These are phyloP conservation scores for Lates japonicus DNA, from an alignment of 2,797 vertebrate genomes.

Conservation along the genomic window DNA sequence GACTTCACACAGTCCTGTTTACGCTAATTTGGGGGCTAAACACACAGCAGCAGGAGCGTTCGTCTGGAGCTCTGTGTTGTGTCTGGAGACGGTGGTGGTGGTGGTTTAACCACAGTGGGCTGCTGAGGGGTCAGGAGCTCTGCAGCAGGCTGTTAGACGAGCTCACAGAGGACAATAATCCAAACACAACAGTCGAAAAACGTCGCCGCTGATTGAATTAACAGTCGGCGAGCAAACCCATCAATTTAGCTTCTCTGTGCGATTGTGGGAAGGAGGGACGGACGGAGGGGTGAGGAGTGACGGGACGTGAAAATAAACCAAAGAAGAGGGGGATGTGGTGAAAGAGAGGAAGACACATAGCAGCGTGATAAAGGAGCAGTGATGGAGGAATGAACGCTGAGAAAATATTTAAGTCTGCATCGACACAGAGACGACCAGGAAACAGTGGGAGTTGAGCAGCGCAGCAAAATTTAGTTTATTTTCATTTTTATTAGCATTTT, in stretches of 20 bases:
- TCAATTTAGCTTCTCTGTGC: slow-evolving; percentile 46
- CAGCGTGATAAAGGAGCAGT: slow-evolving; percentile 30
- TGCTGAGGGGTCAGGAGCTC: slow-evolving; percentile 15
- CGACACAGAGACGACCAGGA: background rate
- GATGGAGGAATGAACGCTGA: slow-evolving; percentile 48
- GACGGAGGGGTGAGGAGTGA: slow-evolving; percentile 14
- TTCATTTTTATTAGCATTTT: slow-evolving; percentile 22
- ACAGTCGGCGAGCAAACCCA: slow-evolving; percentile 49
- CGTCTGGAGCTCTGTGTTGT: slow-evolving; percentile 32
- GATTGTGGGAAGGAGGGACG: slow-evolving; percentile 36
- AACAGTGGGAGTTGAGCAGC: background rate
- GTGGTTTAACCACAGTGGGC: slow-evolving; percentile 20
- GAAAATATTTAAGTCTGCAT: slow-evolving; percentile 51
- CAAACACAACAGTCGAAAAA: slow-evolving; percentile 19
- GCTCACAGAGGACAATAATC: slow-evolving; percentile 17
- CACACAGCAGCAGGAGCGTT: slow-evolving; percentile 51
- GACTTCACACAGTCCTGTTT: slow-evolving; percentile 58
- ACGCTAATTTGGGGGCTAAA: slow-evolving; percentile 65
- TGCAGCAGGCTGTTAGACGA: slow-evolving; percentile 35
- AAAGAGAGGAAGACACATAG: slow-evolving; percentile 37
- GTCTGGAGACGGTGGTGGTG: background rate
- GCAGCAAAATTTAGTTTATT: background rate
- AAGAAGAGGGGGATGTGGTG: slow-evolving; percentile 34
- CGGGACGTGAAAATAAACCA: slow-evolving; percentile 62
- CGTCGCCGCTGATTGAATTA: slow-evolving; percentile 60